phyloP scores from a whole-genome alignment of 2,797 vertebrate genomes.

The Ptychobarbus kaznakovi region DNA sequence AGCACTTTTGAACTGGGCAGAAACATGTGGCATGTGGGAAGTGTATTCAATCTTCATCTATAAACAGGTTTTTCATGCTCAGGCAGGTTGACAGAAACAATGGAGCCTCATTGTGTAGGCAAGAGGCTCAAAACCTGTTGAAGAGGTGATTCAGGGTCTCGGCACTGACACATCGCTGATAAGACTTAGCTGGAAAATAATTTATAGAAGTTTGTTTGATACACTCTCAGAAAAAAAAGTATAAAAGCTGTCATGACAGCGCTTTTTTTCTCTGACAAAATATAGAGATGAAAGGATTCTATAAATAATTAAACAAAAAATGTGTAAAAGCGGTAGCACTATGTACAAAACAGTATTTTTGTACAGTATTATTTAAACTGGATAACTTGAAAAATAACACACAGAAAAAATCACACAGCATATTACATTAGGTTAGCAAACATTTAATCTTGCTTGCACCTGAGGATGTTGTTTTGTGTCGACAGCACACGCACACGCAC shows the following conservation, averaged over 20 bases:
- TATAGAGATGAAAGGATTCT: too few species aligned
- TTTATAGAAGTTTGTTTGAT: background rate
- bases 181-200: background rate
- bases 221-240: background rate
- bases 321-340: too few species aligned
- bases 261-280: too few species aligned
- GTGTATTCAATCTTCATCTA: conserved; percentile 41
- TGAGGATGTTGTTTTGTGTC: background rate
- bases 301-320: too few species aligned
- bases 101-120: conserved; percentile 8
- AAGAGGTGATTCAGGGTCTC: conserved; percentile 7
- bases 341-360: too few species aligned
- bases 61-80: conserved; percentile 60
- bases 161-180: background rate
- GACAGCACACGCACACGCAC: too few species aligned
- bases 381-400: too few species aligned
- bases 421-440: background rate
- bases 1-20: conserved; percentile 15
- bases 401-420: too few species aligned
- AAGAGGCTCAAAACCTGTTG: background rate
- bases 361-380: too few species aligned
- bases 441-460: background rate
- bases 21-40: conserved; percentile 52
- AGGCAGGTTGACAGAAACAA: conserved; percentile 41
- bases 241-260: too few species aligned